Evolutionary conservation across 1,140 invertebrate genomes (phyloP).

Genomic region (Calycopis cecrops): DNA sequence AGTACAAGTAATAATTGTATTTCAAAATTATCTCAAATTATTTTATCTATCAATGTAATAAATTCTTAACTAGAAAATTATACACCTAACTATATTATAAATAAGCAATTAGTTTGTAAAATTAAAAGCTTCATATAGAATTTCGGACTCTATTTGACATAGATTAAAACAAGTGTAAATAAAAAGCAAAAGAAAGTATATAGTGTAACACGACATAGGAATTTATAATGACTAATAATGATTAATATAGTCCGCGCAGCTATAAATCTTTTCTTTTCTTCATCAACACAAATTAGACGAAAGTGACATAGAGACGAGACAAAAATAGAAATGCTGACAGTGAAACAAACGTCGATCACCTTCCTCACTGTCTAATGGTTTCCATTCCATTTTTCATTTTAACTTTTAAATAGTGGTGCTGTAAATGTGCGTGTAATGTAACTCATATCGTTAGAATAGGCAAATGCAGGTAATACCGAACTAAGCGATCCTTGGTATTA

Average conservation of each 20-base stretch:
- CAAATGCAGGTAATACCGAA: slow-evolving; percentile 22
- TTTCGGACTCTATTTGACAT: too few species aligned
- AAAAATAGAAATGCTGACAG: slow-evolving; percentile 64
- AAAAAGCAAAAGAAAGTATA: too few species aligned
- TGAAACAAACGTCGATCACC: slow-evolving; percentile 60
- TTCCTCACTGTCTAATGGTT: slow-evolving; percentile 50
- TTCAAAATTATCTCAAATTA: too few species aligned
- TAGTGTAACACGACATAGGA: slow-evolving; percentile 15
- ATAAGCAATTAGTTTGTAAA: too few species aligned
- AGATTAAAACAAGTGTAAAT: too few species aligned
- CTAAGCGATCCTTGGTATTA: too few species aligned
- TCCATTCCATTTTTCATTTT: slow-evolving; percentile 71
- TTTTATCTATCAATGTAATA: too few species aligned
- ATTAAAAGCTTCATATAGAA: too few species aligned
- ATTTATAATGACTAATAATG: slow-evolving; percentile 22
- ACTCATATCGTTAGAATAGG: slow-evolving; percentile 7
- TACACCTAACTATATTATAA: too few species aligned
- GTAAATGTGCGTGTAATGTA: neutral
- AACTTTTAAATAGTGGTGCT: slow-evolving; percentile 53
- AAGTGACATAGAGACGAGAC: slow-evolving; percentile 62
- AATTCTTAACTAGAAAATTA: too few species aligned
- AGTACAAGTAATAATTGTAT: too few species aligned
- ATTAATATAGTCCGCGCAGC: slow-evolving; percentile 31
- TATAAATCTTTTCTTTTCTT: slow-evolving; percentile 62
- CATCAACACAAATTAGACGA: slow-evolving; percentile 65